A percentile compares a stretch with the other conserved stretches of the same genome.
These are phyloP conservation scores for Lophotriccus pileatus DNA, from an alignment of 2,797 vertebrate genomes.

Conservation along the genomic window DNA sequence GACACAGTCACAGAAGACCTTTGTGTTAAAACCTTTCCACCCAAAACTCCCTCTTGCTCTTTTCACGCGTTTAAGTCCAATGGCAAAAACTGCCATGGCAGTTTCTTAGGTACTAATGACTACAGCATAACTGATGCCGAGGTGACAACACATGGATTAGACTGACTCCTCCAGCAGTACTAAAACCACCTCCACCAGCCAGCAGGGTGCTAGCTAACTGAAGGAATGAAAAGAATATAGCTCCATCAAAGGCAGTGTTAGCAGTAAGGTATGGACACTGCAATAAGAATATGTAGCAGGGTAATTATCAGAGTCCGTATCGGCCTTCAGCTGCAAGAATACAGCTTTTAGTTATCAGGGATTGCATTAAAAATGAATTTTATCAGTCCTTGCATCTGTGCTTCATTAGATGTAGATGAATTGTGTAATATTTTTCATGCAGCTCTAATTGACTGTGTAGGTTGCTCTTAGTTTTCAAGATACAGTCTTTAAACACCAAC, in stretches of 20 bases:
- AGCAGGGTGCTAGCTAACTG: neutral
- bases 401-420: neutral
- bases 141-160: rapidly evolving
- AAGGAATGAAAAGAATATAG: neutral
- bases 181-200: neutral
- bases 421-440: neutral
- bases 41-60: neutral
- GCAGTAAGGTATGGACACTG: neutral
- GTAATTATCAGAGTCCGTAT: neutral
- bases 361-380: neutral
- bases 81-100: neutral
- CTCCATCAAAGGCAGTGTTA: neutral
- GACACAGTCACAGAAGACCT: neutral
- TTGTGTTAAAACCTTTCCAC: neutral
- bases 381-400: neutral
- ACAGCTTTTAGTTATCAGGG: neutral
- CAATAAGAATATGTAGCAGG: neutral
- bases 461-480: neutral
- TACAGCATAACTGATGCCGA: neutral
- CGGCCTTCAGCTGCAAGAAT: neutral
- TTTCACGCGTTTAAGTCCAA: neutral
- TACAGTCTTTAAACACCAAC: neutral
- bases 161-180: neutral
- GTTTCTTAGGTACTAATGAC: neutral
- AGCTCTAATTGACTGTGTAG: neutral